Evolutionary conservation across 2,797 vertebrate genomes (phyloP).

Genomic region (Poecilia picta): DNA sequence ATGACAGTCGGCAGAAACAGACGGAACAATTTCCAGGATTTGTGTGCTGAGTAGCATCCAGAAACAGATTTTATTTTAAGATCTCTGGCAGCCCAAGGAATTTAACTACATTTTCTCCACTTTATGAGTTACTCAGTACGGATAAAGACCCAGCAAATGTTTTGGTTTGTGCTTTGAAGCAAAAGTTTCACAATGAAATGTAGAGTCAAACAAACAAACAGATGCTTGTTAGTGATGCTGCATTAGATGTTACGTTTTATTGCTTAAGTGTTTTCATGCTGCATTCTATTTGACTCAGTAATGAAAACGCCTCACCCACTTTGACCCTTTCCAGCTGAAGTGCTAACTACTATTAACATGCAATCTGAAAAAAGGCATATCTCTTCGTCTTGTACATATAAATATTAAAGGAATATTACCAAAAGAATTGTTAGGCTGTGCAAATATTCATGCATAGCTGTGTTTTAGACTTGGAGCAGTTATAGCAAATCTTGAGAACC

Average conservation of each 20-base stretch:
- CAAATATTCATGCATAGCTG: not conserved
- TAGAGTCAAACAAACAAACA: not conserved
- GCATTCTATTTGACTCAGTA: not conserved
- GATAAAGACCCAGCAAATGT: not conserved
- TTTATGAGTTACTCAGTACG: not conserved
- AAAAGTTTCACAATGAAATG: not conserved
- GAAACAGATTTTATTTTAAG: not conserved
- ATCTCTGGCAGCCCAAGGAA: not conserved
- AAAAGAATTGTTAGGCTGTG: not conserved
- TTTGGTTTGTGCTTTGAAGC: not conserved
- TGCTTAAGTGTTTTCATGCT: not conserved
- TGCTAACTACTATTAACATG: not conserved
- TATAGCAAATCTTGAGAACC: not conserved
- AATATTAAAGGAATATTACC: not conserved
- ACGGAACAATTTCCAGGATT: not conserved
- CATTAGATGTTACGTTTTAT: not conserved
- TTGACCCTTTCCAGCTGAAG: not conserved
- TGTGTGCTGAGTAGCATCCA: not conserved
- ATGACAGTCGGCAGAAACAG: not conserved
- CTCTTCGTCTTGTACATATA: not conserved
- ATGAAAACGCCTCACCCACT: not conserved
- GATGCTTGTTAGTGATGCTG: not conserved
- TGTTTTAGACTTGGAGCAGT: not conserved
- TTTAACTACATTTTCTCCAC: not conserved
- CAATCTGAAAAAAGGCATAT: not conserved